These are phyloP conservation scores for Lophochroa leadbeateri DNA, from an alignment of 2,113 vertebrate genomes.

Conservation along the genomic window DNA sequence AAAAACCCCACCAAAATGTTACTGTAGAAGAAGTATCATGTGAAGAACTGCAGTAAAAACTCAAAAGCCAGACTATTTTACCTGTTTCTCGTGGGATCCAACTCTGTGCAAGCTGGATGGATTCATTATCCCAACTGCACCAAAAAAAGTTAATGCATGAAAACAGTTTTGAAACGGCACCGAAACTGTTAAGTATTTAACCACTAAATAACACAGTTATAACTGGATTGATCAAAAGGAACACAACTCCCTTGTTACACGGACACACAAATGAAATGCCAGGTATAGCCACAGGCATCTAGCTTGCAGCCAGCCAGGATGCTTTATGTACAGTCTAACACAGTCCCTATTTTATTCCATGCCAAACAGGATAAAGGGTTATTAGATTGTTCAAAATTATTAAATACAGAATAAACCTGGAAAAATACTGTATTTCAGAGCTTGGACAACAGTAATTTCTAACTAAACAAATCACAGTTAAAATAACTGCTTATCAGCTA, in stretches of 20 bases:
- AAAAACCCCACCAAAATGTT: not conserved
- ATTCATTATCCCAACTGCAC: slow-evolving; percentile 92
- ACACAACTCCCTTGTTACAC: not conserved
- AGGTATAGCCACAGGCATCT: not conserved
- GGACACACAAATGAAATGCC: not conserved
- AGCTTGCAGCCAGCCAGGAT: not conserved
- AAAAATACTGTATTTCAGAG: not conserved
- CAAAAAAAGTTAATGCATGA: not conserved
- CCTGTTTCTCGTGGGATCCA: slow-evolving; percentile 89
- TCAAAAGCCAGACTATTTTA: slow-evolving; percentile 50
- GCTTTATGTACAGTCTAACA: not conserved
- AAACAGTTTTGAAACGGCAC: not conserved
- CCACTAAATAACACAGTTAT: not conserved
- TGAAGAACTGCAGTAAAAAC: slow-evolving; percentile 13
- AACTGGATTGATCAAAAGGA: not conserved
- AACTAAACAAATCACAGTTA: not conserved
- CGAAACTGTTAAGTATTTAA: not conserved
- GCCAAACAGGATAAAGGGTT: not conserved
- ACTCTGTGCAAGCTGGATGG: slow-evolving; percentile 87
- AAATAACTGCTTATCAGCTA: not conserved
- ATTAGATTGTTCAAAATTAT: not conserved
- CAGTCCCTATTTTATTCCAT: not conserved
- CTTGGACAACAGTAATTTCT: not conserved
- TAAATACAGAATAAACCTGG: not conserved
- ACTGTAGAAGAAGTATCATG: not conserved